These are phyloP conservation scores for Caenorhabditis sp. DNA, from an alignment of 2,888 invertebrate genomes.

Conservation along the genomic window DNA sequence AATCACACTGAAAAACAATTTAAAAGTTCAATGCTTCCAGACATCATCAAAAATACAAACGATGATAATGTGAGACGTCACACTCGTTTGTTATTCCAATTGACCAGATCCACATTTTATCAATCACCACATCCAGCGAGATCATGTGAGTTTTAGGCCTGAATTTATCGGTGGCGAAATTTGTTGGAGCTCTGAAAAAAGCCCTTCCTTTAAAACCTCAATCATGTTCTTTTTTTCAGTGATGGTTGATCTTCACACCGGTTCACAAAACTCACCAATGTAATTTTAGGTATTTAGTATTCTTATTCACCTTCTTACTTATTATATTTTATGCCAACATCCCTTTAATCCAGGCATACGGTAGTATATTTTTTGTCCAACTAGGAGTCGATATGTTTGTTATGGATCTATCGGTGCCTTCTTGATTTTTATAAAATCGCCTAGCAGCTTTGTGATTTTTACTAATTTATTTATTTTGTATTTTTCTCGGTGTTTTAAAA, in stretches of 20 bases:
- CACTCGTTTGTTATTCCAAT: slow-evolving; percentile 20
- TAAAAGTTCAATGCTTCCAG: too few species aligned
- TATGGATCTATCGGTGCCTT: too few species aligned
- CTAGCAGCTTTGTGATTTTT: not conserved
- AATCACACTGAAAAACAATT: too few species aligned
- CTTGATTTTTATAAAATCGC: not conserved
- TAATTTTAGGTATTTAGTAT: not conserved
- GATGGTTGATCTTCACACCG: not conserved
- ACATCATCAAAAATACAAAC: slow-evolving; percentile 18
- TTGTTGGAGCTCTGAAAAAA: not conserved
- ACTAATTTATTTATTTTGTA: not conserved
- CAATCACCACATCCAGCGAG: slow-evolving; percentile 26
- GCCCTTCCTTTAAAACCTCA: not conserved
- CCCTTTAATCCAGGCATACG: not conserved
- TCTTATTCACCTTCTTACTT: not conserved
- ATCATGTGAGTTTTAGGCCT: slow-evolving; percentile 14
- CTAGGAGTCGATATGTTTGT: too few species aligned
- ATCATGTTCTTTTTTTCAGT: not conserved
- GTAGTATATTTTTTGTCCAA: too few species aligned
- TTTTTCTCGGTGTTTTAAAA: too few species aligned
- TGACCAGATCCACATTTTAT: slow-evolving; percentile 24
- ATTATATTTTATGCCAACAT: not conserved
- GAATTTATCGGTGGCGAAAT: too few species aligned
- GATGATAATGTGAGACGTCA: slow-evolving; percentile 28
- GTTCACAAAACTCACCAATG: slow-evolving; percentile 5